Base-by-base conservation (phyloP, 1,140 invertebrate genomes). In the Gryon sp. region DNA sequence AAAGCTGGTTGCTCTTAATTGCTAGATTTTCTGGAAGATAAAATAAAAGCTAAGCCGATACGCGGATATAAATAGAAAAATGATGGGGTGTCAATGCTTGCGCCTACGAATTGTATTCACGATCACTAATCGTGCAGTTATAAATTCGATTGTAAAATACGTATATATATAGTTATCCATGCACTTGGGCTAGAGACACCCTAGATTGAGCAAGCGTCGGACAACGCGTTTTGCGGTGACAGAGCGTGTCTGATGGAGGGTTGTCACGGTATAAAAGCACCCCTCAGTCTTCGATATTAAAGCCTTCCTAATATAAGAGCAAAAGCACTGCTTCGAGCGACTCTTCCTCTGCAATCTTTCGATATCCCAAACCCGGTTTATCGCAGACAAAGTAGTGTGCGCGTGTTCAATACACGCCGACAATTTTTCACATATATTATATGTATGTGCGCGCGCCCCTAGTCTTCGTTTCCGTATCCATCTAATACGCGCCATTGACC, bases 401-500 rank as follows among this genome's bases (percentile, higher is more conserved):
- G 53, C n/a, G 46, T 53, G 18, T 11, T 14, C 22, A 68, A 48
- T 60, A 60, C 69, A 43, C 46, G 32, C 73, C 57, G 14, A 65
- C 48, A 57, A 41, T 34, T 50, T 41, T 19, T 50, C 53, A 66
- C 41, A 53, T 41, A 57, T 40, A 63, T 50, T 57, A 63, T 40
- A 57, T 38, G 45, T 60, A 30, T 57, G 52, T 48, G 63, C 36
- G 68, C 28, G 38, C 48, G 45, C 32, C 59, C 69, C 40, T 73
- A 55, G 45, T 79, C 55, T 63, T 43, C 52, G 80, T 72, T 84
- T 87, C 84, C 82, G 84, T 85, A 88, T 89, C 82, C 87, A 89
- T 88, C 82, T 79, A 65, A 80, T 82, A 86, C 88, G 83, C 84
- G 63, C 84, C 86, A 89, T 88, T 89, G 88, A 86, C 82, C 86